These are phyloP conservation scores for Tadarida brasiliensis DNA, from an alignment of 2,797 vertebrate genomes.

Conservation along the genomic window DNA sequence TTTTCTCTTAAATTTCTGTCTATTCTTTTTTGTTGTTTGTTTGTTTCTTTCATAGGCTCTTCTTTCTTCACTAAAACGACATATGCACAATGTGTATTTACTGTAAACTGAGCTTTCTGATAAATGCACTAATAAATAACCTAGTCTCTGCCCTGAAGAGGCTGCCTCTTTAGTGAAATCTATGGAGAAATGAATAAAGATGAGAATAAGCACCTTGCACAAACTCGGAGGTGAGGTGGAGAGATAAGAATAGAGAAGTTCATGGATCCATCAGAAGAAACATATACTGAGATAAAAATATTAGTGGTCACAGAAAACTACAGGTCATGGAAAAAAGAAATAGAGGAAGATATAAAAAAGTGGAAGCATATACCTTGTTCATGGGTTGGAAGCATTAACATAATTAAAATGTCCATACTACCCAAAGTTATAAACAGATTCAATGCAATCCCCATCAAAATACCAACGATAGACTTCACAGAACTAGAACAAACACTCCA, in stretches of 20 bases:
- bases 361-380: too few species aligned
- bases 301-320: not conserved
- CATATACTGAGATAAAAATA: not conserved
- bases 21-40: not conserved
- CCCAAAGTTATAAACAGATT: too few species aligned
- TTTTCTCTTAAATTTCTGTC: not conserved
- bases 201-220: not conserved
- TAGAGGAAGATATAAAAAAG: too few species aligned
- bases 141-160: not conserved
- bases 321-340: too few species aligned
- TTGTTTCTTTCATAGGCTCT: not conserved
- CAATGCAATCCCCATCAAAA: too few species aligned
- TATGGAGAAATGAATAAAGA: not conserved
- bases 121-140: not conserved
- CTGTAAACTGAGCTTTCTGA: not conserved
- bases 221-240: rapidly evolving
- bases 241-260: not conserved
- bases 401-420: too few species aligned
- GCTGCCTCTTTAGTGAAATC: not conserved
- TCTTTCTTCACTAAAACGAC: not conserved
- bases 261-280: not conserved
- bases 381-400: too few species aligned
- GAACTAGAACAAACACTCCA: too few species aligned
- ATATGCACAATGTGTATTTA: not conserved
- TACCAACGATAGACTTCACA: too few species aligned